Evolutionary conservation across 1,140 invertebrate genomes (phyloP), one percentile per base, ranked within the genome.

Genomic region (Scaptomyza montana): DNA sequence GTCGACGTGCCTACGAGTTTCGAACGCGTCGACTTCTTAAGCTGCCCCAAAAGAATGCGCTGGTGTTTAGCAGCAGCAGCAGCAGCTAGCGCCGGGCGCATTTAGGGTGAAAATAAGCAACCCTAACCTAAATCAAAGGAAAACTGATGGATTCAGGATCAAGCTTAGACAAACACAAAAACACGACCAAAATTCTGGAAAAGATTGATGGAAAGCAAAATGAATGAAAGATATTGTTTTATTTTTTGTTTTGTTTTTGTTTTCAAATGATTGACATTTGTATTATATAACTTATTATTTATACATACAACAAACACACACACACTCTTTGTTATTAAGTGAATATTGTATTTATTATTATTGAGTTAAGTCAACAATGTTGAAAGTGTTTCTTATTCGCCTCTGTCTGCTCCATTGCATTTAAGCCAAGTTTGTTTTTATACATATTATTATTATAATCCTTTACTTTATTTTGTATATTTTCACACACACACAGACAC

Each of bases 1-100:
- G 98, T 93, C 95, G 97, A 13, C 95, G 96, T 76, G 97, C 98
- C 36, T 99, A 99, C 93, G 98, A 99, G 92, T 98, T 97, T 93
- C 94, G 98, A 62, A 95, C 97, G 66, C 96, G 96, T 80, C 95
- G 96, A 75, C 94, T 97, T 69, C 93, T 95, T 47, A 95, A 95
- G 86, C 94, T 95, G 93, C 94, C 94, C 21, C 91, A 89, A 51
- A 91, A 92, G 84, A 87, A 68, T 21, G 68, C 71, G 25, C 65
- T 79, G 7, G 61, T 65, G 7, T 64, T 46, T 33, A 33, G 30
- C 30, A 33, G 7, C 30, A 33, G 33, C 8, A 36, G 33, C 33
- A 36, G 33, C 62, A 73, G 63, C 85, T 80, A 82, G 73, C 68
- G 60, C 16, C 61, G 59, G 33, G 50, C 45, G 3, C 5, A 2